Percentiles rank a stretch among this genome's conserved stretches.
phyloP scores from a whole-genome alignment of 2,888 invertebrate genomes.

The Xanthorhoe spadicearia region DNA sequence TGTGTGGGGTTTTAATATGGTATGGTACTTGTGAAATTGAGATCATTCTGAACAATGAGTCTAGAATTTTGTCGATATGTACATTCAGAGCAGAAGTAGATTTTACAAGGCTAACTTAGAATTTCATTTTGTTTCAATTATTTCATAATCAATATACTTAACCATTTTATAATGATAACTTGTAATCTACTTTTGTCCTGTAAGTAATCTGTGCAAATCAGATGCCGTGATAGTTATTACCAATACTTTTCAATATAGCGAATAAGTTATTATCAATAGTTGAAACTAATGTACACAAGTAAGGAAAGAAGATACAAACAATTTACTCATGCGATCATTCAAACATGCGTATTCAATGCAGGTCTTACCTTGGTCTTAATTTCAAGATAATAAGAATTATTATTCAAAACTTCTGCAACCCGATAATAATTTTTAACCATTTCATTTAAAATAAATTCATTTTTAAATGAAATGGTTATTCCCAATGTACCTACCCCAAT shows the following conservation, averaged over 20 bases:
- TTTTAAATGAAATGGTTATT: too few relatives aligned
- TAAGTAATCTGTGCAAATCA: too few relatives aligned
- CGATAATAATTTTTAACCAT: too few relatives aligned
- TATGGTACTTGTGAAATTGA: neutral
- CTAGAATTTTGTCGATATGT: neutral
- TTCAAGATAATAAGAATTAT: neutral
- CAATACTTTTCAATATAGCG: too few relatives aligned
- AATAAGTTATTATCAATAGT: neutral
- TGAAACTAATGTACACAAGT: constrained; percentile 3
- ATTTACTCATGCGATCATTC: constrained; percentile 24
- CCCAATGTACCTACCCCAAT: neutral
- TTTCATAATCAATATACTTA: too few relatives aligned
- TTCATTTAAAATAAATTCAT: too few relatives aligned
- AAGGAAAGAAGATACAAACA: neutral
- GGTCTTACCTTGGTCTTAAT: constrained; percentile 6
- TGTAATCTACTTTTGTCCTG: too few relatives aligned
- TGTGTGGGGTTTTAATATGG: neutral
- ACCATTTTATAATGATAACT: too few relatives aligned
- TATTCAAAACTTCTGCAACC: too few relatives aligned
- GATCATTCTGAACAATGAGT: neutral
- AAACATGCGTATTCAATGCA: constrained; percentile 9
- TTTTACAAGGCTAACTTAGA: neutral
- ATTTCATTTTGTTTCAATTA: too few relatives aligned
- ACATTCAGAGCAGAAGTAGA: neutral
- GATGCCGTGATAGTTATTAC: too few relatives aligned